Evolutionary conservation across 1,140 invertebrate species (phyloP).

Genomic region (Drosophila navojoa): DNA sequence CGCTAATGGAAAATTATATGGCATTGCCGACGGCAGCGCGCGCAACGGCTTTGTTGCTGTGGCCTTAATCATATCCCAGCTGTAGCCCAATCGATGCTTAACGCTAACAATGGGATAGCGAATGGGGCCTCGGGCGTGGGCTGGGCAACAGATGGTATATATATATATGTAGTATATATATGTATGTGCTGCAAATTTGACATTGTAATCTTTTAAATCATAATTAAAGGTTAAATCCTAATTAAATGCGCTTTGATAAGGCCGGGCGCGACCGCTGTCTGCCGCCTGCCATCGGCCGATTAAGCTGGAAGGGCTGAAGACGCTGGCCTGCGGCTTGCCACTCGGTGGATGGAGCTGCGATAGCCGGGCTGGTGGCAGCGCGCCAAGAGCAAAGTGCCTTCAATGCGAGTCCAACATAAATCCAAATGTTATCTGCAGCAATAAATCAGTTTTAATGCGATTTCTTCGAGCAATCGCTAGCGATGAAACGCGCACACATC

Average conservation of each 20-base stretch:
- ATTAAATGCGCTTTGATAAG: constrained; percentile 62
- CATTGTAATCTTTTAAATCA: constrained; percentile 76
- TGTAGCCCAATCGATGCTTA: constrained; percentile 36
- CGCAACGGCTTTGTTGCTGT: constrained; percentile 22
- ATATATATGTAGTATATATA: no score
- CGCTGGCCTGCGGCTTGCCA: not conserved
- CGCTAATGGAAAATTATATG: constrained; percentile 57
- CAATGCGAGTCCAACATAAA: constrained; percentile 61
- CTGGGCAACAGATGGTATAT: not conserved
- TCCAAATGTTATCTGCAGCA: constrained; percentile 72
- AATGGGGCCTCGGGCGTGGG: not conserved
- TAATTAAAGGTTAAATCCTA: constrained; percentile 79
- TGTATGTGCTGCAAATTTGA: constrained; percentile 48
- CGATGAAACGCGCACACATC: constrained; percentile 3
- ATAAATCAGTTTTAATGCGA: constrained; percentile 80
- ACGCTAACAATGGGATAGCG: constrained; percentile 15
- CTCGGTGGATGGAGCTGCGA: no score
- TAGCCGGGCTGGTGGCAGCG: constrained; percentile 3
- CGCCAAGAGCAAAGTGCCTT: constrained; percentile 21
- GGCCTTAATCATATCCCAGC: constrained; percentile 59
- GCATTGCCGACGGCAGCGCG: not conserved
- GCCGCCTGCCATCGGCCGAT: not conserved
- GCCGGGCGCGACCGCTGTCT: constrained; percentile 5
- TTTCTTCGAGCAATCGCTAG: constrained; percentile 17
- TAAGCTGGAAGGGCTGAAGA: no score